Base-by-base conservation (phyloP, 2,113 vertebrate species). In the Empidonax traillii region DNA sequence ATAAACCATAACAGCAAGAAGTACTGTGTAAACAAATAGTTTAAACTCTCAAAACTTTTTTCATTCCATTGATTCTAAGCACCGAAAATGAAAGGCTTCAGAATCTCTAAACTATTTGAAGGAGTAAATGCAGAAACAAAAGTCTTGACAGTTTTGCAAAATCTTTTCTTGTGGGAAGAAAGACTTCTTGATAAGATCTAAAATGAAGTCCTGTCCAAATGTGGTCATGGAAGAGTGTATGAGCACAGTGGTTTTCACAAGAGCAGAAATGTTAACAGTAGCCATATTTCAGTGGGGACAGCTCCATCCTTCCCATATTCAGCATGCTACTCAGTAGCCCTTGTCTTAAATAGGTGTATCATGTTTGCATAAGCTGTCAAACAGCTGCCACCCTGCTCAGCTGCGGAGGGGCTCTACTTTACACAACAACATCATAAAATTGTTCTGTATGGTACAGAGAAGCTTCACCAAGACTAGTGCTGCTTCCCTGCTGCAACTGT, bases 241-340 rank as follows among this genome's bases (percentile, higher is more conserved):
- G 8, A 88, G 28, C 68, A 20, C 12, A 41, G 20, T 47, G 66
- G 35, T 61, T 96, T 85, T 90, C 41, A 47, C 17, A 81, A 46
- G 8, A 86, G 24, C 28, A 8, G 5, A 67, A 81, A 58, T 39
- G 55, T 92, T 66, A 69, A 55, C n/a, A 85, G 66, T 30, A 52
- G 47, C 53, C 24, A 3, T 52, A 31, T 71, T 89, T 87, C 43
- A 55, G 1, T 17, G 28, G 37, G 43, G 23, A 58, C 20, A 46
- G 46, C 43, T 68, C 39, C n/a, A 35, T 25, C 52, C 47, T 81
- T 72, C 44, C 63, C 2, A 1, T 55, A 24, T 24, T 71, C 28
- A n/a, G 61, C 20, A 23, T 1, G 0, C 6, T n/a, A 12, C 19
- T 83, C 41, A 0, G 0, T 10, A 58, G n/a, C 23, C 33, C 7